Conservation (phyloP, 64 coral and sea anemone genomes). For the Platygyra sinensis region DNA sequence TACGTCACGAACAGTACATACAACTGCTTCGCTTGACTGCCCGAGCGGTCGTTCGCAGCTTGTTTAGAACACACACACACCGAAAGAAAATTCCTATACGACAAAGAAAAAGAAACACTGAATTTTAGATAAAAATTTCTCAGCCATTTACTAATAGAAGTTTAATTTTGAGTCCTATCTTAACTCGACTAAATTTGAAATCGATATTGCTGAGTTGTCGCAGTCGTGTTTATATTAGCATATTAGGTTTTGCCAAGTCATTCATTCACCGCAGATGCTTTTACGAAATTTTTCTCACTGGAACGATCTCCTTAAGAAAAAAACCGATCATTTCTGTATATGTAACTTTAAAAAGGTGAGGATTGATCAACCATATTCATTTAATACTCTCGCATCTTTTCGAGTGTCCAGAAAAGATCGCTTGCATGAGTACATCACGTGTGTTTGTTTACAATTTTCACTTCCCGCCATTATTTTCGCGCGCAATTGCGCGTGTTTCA, state of each 20-base stretch:
- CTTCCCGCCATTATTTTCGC: conserved; percentile 45
- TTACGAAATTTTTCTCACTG: background rate
- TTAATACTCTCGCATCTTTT: background rate
- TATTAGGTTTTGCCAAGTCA: conserved; percentile 5
- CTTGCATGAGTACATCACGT: background rate
- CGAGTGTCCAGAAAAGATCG: background rate
- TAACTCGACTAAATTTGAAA: background rate
- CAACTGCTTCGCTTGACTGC: background rate
- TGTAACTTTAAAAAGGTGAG: background rate
- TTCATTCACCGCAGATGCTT: background rate
- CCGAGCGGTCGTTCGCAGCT: background rate
- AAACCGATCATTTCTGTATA: background rate
- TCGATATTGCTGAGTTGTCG: background rate
- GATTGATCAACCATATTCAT: background rate
- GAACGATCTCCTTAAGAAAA: background rate
- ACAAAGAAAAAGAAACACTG: background rate
- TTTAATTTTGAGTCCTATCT: background rate
- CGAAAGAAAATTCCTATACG: background rate
- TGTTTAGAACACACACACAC: too few species aligned
- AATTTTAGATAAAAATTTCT: background rate
- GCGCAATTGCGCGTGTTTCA: background rate
- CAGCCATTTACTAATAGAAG: background rate
- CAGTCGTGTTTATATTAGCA: background rate
- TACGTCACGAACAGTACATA: background rate
- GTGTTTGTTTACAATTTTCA: conserved; percentile 12